Evolutionary conservation across 2,797 vertebrate species (phyloP).

Genomic region (Mareca penelope): DNA sequence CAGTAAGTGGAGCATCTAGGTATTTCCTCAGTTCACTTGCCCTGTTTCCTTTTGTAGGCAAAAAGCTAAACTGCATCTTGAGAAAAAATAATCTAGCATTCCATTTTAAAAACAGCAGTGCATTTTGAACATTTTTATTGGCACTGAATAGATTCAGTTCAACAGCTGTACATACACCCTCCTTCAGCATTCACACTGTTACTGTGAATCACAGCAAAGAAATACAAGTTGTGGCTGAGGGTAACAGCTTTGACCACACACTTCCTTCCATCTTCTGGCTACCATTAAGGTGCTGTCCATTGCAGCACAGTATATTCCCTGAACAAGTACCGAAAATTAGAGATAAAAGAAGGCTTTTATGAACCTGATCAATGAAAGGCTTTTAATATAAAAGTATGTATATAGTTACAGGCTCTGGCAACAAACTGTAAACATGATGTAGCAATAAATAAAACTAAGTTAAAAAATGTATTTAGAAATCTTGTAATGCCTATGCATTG

Average conservation of each 20-base stretch:
- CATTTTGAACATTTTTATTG: not conserved
- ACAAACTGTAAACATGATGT: not conserved
- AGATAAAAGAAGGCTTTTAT: not conserved
- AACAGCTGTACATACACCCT: not conserved
- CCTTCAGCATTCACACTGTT: not conserved
- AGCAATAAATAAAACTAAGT: not conserved
- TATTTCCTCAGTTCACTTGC: not conserved
- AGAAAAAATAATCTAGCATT: not conserved
- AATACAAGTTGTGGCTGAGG: not conserved
- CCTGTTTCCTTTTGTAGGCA: not conserved
- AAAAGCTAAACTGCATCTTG: not conserved
- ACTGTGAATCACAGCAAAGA: not conserved
- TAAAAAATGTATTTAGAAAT: not conserved
- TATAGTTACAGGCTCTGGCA: not conserved
- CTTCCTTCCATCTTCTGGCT: not conserved
- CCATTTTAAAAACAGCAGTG: not conserved
- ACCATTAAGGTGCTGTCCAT: not conserved
- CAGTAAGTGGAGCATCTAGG: not conserved
- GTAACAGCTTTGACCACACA: not conserved
- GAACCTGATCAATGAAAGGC: not conserved
- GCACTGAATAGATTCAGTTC: not conserved
- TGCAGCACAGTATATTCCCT: not conserved
- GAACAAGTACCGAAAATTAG: not conserved
- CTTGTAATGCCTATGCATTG: not conserved
- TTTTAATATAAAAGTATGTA: not conserved